phyloP scores from a whole-genome alignment of 2,888 invertebrate species.

The Xylota sylvarum region DNA sequence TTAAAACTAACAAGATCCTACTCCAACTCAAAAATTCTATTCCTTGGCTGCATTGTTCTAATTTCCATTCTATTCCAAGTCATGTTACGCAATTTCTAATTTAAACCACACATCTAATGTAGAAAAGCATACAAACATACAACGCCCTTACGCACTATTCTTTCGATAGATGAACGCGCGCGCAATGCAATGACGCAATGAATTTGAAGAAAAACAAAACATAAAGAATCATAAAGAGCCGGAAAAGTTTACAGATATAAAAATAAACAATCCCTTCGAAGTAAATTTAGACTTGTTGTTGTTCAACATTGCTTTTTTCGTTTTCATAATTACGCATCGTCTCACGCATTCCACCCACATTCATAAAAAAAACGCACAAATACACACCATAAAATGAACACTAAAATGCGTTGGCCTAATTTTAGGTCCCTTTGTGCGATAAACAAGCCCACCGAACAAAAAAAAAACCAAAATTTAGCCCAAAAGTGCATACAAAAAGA shows the following conservation, averaged over 20 bases:
- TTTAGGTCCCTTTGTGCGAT: conserved; percentile 54
- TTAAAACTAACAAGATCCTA: too few species aligned
- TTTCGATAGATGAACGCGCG: conserved; percentile 33
- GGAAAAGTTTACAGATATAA: conserved; percentile 45
- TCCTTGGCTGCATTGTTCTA: conserved; percentile 1
- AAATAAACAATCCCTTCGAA: conserved; percentile 54
- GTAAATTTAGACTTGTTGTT: conserved; percentile 39
- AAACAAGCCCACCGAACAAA: conserved; percentile 44
- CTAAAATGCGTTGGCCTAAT: conserved; percentile 71
- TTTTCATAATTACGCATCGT: conserved; percentile 51
- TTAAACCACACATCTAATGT: conserved; percentile 4
- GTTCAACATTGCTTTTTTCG: conserved; percentile 10
- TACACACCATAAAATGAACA: conserved; percentile 44
- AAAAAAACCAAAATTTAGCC: conserved; percentile 48
- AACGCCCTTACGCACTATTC: conserved; percentile 57
- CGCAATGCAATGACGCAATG: conserved; percentile 40
- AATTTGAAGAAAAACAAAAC: conserved; percentile 36
- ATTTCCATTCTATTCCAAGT: neutral
- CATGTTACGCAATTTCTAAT: conserved; percentile 1
- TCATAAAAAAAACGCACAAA: conserved; percentile 8
- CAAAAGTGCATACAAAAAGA: conserved; percentile 69
- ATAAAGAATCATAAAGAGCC: conserved; percentile 53
- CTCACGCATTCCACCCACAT: conserved; percentile 67
- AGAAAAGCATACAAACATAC: conserved; percentile 33
- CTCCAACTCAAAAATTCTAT: conserved; percentile 22